Base-by-base conservation (phyloP, 2,888 invertebrate species). In the Tachystola acroxantha region DNA sequence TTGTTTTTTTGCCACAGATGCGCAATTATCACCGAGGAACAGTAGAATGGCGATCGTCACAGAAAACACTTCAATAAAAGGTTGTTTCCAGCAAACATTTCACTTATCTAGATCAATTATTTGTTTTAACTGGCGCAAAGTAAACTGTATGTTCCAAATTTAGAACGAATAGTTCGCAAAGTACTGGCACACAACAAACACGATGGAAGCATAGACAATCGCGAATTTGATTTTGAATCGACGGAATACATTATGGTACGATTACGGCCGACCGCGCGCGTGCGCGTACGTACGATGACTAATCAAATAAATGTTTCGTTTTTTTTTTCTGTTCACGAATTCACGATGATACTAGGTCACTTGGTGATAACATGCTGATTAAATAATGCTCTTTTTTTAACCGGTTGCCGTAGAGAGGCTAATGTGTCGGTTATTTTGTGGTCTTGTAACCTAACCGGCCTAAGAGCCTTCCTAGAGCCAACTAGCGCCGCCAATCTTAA, bases 201-300 rank as follows among this genome's bases (percentile, higher is more conserved):
- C 6, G 16, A 16, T 24, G 4, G 1, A 24, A 24, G n/a, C 9
- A 24, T n/a, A 24, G 24, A 24, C 9, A 24, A 24, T n/a, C n/a
- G 13, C 14, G 12, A 12, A 9, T 26, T 34, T 20, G 26, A 35
- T 48, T 43, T 36, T 50, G 42, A 6, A 50, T 30, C 7, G 48
- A 30, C n/a, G n/a, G 36, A 58, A 45, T 52, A 54, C 59, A 59
- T 59, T 16, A 35, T 35, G 11, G n/a, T n/a, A n/a, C n/a, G n/a
- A n/a, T n/a, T n/a, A n/a, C n/a, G n/a, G 7, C 9, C 48, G 52
- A 32, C 37, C 43, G 46, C 40, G 36, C 36, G 24, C 38, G 34
- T 37, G 33, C 40, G 29, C 39, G 36, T 36, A 40, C 43, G 35
- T 31, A 16, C 6, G 42, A 43, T 58, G 57, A 64, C 63, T 64